A percentile compares a stretch with the other conserved stretches of the same genome.
These are phyloP conservation scores for Ophion costatus DNA, from an alignment of 2,888 invertebrate genomes.

Conservation along the genomic window DNA sequence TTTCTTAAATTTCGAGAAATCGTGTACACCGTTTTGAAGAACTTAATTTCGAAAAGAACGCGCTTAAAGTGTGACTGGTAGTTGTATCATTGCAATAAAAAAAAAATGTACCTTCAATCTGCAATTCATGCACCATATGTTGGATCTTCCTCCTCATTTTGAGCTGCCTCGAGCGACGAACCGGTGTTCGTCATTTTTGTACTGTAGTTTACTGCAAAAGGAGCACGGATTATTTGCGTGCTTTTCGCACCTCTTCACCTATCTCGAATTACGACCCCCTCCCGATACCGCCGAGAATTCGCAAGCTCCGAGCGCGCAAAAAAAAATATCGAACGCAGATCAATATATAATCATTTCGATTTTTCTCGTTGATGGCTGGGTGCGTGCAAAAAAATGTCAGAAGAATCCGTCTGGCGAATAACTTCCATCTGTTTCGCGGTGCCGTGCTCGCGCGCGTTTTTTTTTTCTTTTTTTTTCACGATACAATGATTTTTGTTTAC, in stretches of 20 bases:
- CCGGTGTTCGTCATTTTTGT: no score
- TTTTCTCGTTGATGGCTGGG: conserved; percentile 9
- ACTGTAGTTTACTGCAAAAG: no score
- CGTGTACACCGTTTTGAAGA: no score
- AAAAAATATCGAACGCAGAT: neutral
- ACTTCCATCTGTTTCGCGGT: conserved; percentile 30
- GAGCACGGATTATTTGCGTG: neutral
- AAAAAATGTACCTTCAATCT: no score
- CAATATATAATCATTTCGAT: neutral
- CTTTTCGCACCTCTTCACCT: neutral
- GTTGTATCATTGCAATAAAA: no score
- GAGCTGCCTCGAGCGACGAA: no score
- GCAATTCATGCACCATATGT: no score
- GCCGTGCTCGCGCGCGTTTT: conserved; percentile 1
- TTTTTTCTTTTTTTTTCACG: conserved; percentile 3
- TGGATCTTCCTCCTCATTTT: no score
- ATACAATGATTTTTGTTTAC: conserved; percentile 25
- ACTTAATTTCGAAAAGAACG: no score
- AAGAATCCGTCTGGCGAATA: conserved; percentile 33
- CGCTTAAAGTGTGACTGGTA: no score
- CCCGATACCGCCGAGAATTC: neutral
- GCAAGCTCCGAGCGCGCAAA: neutral
- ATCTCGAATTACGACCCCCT: neutral
- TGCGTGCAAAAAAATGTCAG: neutral
- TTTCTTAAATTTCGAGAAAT: no score